Evolutionary conservation across 2,888 invertebrate genomes (phyloP), one percentile per base, ranked within the genome.

Genomic region (Anorthoa munda): DNA sequence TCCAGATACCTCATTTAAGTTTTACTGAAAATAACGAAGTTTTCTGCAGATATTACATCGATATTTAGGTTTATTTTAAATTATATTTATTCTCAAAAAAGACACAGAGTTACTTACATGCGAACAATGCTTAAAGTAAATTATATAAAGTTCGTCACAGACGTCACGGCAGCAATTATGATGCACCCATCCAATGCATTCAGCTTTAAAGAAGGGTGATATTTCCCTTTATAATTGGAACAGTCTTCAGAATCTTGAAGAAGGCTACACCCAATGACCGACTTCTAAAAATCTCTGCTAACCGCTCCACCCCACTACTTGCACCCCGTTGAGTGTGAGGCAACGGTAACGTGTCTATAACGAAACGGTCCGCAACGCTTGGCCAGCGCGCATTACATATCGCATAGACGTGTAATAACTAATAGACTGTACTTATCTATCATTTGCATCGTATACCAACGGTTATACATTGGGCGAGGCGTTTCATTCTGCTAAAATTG

Each of bases 291-390:
- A 4, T 13, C 9, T 23, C 31, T 45, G 4, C 45, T 0, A 46
- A 18, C 12, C 77, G 73, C 83, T 64, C 5, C 4, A 56, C 4
- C 21, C 9, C 18, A 39, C 23, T 4, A 51, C 58, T 74, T 81
- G 55, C 17, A 46, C 67, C 72, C 68, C 61, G 26, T 26, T 7
- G 12, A 81, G 65, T 66, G 86, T 93, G 92, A 87, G 77, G 93
- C 90, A 94, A 94, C 91, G 86, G 90, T 90, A 89, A 87, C 84
- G 82, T 83, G 85, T 72, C 72, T 86, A 86, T 87, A 88, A 84
- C 83, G 89, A 88, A 92, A 89, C 91, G 86, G 89, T 86, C 88
- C 85, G 91, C 88, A 88, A 91, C 92, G 91, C 90, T 92, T 87
- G 87, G 90, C 84, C 82, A 85, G 86, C 86, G 84, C 85, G 82